These are phyloP conservation scores for Cyanoliseus patagonus DNA, from an alignment of 2,113 vertebrate genomes.

Conservation along the genomic window DNA sequence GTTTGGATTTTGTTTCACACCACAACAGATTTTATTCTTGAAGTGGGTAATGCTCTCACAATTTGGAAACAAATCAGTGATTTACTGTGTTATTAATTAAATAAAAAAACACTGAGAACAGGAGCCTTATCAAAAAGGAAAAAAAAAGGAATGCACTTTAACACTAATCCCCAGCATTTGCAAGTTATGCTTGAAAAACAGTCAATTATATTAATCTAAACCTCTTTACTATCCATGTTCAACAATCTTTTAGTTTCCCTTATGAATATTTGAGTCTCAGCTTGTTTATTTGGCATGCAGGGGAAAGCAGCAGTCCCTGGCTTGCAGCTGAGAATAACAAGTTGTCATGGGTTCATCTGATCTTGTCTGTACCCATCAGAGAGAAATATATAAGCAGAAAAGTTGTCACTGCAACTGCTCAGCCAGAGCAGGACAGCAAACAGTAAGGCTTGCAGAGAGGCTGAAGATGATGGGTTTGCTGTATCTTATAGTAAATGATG, in stretches of 20 bases:
- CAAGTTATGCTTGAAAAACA: background rate
- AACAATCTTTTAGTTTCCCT: background rate
- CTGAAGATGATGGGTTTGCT: background rate
- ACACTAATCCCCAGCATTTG: background rate
- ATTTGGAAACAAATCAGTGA: conserved; percentile 24
- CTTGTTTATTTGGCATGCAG: background rate
- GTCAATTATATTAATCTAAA: conserved; percentile 1
- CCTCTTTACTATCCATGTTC: background rate
- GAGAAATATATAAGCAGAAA: background rate
- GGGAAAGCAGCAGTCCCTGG: background rate
- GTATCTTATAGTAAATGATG: background rate
- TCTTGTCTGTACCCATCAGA: background rate
- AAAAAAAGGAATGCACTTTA: background rate
- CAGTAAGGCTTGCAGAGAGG: background rate
- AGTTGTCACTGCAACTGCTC: background rate
- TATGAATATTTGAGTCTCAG: background rate
- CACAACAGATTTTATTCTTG: background rate
- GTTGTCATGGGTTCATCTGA: background rate
- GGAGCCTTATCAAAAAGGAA: background rate
- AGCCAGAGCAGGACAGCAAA: background rate
- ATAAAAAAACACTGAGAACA: background rate
- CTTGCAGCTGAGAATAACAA: background rate
- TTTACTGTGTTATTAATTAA: conserved; percentile 46
- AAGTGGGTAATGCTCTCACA: background rate
- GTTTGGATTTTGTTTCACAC: conserved; percentile 44